Evolutionary conservation across 2,888 invertebrate genomes (phyloP), one percentile per base, ranked within the genome.

Genomic region (Lutraria lutraria): DNA sequence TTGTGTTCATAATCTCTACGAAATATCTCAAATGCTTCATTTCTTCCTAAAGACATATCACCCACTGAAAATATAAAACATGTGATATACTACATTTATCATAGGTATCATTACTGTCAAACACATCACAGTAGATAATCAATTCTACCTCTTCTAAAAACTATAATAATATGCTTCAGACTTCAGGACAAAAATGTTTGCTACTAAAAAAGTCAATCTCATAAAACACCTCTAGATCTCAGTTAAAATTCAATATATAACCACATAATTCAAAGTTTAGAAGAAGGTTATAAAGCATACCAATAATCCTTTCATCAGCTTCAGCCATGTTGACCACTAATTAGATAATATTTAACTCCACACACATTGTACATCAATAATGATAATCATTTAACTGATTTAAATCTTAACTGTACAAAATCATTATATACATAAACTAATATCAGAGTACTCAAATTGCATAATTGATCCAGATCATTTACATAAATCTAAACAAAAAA

Each of bases 1-100:
- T 95, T 95, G 31, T 95, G 94, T 13, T 93, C 90, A 89, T 96
- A 96, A 87, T 96, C 96, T 80, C 96, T 91, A 81, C 96, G 92
- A 92, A 96, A 96, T 60, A 96, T 94, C 88, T 97, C 96, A 94
- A 96, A 97, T 6, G 97, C 97, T 92, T 96, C 96, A 88, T 96
- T 96, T 88, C 96, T 93, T 31, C 96, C 96, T 86, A 95, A 87
- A 0, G 97, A 96, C 96, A 96, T 94, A 34, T 96, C 95, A 25
- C 96, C 96, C 94, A 96, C 96, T 96, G 93, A 43, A 93, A 88
- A 76, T 81, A 21, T 25, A n/a, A 79, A 29, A 80, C 53, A 43
- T 81, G 43, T 81, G 34, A 34, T 12, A 56, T 21, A 1, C 3
- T 56, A 8, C 1, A 56, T 56, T 16, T 3, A 19, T 56, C 56